Conservation (phyloP, 2,113 vertebrate species). For the Phalacrocorax pelagicus region DNA sequence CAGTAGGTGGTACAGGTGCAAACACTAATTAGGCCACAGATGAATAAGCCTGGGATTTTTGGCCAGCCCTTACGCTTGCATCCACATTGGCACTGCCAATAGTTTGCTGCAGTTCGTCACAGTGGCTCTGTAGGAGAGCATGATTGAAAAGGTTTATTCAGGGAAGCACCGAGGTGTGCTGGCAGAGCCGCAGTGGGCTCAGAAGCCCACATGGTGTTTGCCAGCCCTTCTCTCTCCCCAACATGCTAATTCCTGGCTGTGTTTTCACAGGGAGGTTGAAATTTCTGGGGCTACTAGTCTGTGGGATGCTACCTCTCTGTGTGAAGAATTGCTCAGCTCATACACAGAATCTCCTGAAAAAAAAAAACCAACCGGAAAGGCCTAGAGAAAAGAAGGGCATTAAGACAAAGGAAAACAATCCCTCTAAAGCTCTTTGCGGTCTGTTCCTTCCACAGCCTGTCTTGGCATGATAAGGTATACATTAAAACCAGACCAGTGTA, state of each 20-base stretch:
- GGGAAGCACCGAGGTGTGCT: background rate
- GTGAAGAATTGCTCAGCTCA: background rate
- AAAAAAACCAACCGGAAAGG: background rate
- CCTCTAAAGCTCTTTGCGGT: background rate
- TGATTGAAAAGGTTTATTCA: background rate
- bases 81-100: fast-evolving
- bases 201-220: background rate
- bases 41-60: background rate
- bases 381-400: background rate
- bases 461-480: background rate
- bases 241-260: background rate
- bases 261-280: background rate
- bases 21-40: background rate
- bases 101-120: background rate
- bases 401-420: background rate
- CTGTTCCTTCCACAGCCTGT: background rate
- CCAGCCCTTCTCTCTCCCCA: background rate
- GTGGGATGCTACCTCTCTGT: background rate
- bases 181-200: background rate
- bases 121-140: background rate
- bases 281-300: background rate
- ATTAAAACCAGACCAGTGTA: background rate
- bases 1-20: background rate
- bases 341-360: background rate
- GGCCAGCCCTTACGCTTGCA: background rate